phyloP scores from a whole-genome alignment of 2,797 vertebrate genomes.

The Protosalanx chinensis region DNA sequence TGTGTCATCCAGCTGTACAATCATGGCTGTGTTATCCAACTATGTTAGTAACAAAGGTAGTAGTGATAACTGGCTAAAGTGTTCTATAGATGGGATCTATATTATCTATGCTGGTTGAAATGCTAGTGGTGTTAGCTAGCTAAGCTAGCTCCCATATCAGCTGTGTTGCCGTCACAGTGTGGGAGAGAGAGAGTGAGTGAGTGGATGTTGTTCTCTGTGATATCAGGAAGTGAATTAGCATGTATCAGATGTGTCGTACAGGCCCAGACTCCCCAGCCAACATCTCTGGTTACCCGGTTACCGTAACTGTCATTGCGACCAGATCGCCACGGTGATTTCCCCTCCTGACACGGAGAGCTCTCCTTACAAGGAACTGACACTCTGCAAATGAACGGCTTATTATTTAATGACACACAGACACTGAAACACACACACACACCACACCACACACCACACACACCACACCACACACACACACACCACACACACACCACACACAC shows the following conservation, averaged over 20 bases:
- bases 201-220: conserved; percentile 41
- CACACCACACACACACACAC: conserved; percentile 11
- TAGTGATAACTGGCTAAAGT: too few species aligned
- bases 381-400: conserved; percentile 66
- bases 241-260: conserved; percentile 74
- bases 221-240: conserved; percentile 67
- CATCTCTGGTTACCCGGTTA: conserved; percentile 73
- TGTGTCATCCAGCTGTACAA: not conserved
- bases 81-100: too few species aligned
- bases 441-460: conserved; percentile 2
- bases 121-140: not conserved
- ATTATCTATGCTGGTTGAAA: not conserved
- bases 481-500: too few species aligned
- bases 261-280: conserved; percentile 56
- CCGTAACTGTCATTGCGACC: conserved; percentile 61
- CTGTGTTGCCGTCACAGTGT: conserved; percentile 37
- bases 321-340: conserved; percentile 62
- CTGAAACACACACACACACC: not conserved
- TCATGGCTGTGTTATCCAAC: not conserved
- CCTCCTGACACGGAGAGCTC: conserved; percentile 58
- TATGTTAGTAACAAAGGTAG: too few species aligned
- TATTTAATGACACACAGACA: conserved; percentile 70
- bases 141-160: not conserved
- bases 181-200: conserved; percentile 19
- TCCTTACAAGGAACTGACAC: conserved; percentile 67